Conservation (phyloP, 1,140 invertebrate species). For the Vollenhovia emeryi region DNA sequence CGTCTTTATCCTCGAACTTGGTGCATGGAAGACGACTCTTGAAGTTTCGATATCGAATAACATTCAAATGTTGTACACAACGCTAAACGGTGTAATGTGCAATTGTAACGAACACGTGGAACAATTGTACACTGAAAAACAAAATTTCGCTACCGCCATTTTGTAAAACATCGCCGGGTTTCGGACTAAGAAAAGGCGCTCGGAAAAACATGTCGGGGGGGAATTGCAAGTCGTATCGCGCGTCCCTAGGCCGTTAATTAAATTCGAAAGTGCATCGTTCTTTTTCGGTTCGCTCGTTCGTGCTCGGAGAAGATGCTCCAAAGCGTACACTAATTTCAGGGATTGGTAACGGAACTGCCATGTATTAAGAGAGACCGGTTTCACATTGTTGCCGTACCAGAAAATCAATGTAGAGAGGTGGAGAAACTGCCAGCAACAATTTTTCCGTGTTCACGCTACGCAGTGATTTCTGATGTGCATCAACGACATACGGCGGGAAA, state of each 20-base stretch:
- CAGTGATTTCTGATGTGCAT: constrained; percentile 52
- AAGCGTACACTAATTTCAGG: constrained; percentile 53
- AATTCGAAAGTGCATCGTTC: constrained; percentile 51
- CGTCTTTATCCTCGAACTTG: not conserved
- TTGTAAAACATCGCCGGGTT: not conserved
- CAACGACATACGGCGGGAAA: constrained; percentile 56
- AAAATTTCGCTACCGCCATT: too few relatives aligned
- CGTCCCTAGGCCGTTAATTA: constrained; percentile 28
- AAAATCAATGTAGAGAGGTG: constrained; percentile 53
- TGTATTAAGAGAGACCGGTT: constrained; percentile 51
- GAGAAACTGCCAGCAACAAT: constrained; percentile 53
- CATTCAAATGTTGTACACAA: not conserved
- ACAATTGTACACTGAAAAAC: too few relatives aligned
- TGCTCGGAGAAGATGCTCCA: constrained; percentile 47
- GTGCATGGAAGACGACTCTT: not conserved
- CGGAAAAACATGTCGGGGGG: not conserved
- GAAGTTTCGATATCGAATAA: not conserved
- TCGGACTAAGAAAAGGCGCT: not conserved
- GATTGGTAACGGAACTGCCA: constrained; percentile 50
- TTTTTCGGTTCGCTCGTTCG: constrained; percentile 43
- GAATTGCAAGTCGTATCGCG: not conserved
- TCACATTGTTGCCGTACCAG: constrained; percentile 57
- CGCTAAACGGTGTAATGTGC: not conserved
- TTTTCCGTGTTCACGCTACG: constrained; percentile 46
- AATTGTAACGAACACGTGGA: not conserved